phyloP scores from a whole-genome alignment of 2,797 vertebrate genomes.

The Oreochromis mossambicus region DNA sequence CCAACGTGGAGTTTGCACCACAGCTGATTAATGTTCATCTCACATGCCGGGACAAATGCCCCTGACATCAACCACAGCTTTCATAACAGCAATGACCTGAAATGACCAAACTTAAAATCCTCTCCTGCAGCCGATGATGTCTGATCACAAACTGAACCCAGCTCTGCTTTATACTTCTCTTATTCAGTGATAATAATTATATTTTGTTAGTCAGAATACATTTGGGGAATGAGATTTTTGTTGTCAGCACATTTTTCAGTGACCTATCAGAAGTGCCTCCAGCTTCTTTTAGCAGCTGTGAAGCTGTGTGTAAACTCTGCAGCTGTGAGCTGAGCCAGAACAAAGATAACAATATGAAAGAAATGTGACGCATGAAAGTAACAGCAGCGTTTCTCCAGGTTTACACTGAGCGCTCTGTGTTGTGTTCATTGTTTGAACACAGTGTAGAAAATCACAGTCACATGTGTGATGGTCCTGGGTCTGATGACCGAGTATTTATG shows the following conservation, averaged over 20 bases:
- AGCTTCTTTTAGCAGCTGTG: neutral
- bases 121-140: neutral
- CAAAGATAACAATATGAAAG: neutral
- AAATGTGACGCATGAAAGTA: neutral
- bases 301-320: neutral
- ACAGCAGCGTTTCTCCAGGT: fast-evolving
- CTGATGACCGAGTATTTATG: neutral
- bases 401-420: neutral
- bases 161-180: neutral
- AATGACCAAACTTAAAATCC: neutral
- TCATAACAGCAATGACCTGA: neutral
- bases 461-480: neutral
- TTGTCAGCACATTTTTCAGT: neutral
- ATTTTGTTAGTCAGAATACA: fast-evolving
- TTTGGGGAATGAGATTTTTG: neutral
- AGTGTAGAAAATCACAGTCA: too few species aligned
- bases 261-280: fast-evolving
- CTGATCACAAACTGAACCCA: neutral
- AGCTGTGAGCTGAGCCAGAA: fast-evolving
- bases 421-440: neutral
- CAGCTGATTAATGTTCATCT: neutral
- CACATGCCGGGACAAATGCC: neutral
- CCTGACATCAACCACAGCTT: neutral
- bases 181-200: neutral
- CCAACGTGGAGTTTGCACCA: neutral